Base-by-base conservation (phyloP, 2,888 invertebrate species). In the Gastrophysa polygoni region DNA sequence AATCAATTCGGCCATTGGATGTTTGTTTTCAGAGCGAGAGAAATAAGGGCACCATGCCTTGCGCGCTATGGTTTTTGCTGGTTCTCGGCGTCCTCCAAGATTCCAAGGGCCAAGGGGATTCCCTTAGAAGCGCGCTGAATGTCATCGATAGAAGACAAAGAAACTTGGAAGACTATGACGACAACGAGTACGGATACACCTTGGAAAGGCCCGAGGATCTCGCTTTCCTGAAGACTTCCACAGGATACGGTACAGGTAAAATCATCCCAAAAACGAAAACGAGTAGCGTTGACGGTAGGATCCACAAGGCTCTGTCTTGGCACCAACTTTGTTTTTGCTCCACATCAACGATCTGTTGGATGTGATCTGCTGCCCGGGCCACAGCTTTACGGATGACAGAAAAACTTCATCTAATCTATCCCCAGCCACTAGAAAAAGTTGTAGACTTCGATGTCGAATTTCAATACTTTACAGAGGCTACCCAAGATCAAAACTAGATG, bases 121-220 rank as follows among this genome's bases (percentile, higher is more conserved):
- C 83, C 1, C 67, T 85, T 34, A 77, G 76, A 55, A 81, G 81
- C 64, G 84, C 84, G 3, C 70, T 84, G 61, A 81, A 82, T 54
- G 83, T 82, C 1, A 80, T 84, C 28, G 78, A 80, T 38, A 78
- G 82, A 59, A 83, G 84, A 38, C 84, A 84, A 69, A 77, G 81
- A 59, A 79, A 80, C 49, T 67, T 78, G 18, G 69, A 70, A 2
- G 71, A 71, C 57, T 76, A 75, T 57, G 72, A 73, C 44, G 63
- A 67, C 16, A 63, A 58, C 52, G 74, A 73, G 51, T 74, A 74
- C 64, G 74, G 72, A 16, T 71, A 69, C 62, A 66, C 74, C 7
- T 63, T 73, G 48, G 73, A 76, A 14, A 66, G 70, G 43, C 71
- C 71, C 6, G 73, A 74, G 32, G 74, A 74, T 44, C 59, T 75